phyloP scores from a whole-genome alignment of 2,113 vertebrate genomes.

The Lipotes vexillifer region DNA sequence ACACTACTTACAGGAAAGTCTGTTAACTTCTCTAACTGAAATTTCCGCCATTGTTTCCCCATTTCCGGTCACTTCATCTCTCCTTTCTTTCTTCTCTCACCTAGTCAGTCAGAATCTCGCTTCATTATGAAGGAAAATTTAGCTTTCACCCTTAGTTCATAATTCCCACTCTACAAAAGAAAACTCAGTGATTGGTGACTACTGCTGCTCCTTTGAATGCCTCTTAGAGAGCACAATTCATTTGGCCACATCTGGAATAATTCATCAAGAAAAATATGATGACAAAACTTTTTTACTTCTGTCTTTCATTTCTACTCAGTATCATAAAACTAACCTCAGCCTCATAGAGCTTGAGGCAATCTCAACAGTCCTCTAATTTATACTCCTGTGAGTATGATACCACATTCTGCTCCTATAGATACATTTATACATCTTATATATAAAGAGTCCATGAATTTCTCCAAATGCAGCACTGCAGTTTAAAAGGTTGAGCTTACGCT shows the following conservation, averaged over 20 bases:
- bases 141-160: background rate
- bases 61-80: background rate
- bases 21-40: background rate
- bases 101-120: background rate
- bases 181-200: background rate
- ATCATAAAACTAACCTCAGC: background rate
- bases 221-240: background rate
- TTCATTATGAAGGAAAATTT: background rate
- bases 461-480: background rate
- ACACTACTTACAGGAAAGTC: background rate
- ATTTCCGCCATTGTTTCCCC: background rate
- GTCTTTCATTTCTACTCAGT: constrained; percentile 2
- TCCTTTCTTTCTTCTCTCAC: background rate
- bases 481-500: background rate
- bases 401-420: background rate
- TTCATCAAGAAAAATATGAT: background rate
- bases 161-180: background rate
- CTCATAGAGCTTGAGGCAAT: background rate
- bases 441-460: background rate
- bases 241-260: background rate
- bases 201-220: background rate
- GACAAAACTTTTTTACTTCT: background rate
- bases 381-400: background rate
- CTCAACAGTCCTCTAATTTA: constrained; percentile 12
- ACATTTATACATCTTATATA: background rate